Evolutionary conservation across 2,888 invertebrate genomes (phyloP), one percentile per base, ranked within the genome.

Genomic region (Macrosoma leucophasiata): DNA sequence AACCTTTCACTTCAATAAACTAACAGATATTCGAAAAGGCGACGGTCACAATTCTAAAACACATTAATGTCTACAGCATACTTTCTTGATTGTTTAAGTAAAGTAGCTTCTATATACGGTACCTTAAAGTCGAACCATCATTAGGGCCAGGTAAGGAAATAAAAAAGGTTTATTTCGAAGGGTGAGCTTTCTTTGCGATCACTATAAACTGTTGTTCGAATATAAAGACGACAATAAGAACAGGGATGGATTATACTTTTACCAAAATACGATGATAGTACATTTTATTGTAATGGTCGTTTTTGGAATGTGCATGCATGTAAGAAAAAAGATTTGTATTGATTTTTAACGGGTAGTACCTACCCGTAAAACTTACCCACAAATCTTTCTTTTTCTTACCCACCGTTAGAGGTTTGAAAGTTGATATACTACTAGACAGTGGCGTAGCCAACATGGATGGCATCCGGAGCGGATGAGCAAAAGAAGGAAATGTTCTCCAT

Each of bases 121-220:
- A 1, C 0, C 0, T 39, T 69, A 75, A 54, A 55, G 63, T 54
- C 43, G 34, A 55, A 36, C 39, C 29, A 21, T 13, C 21, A 23
- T 13, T 22, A n/a, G 17, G 12, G 20, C 25, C 6, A 13, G 21
- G 10, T 26, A 36, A 32, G 18, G 54, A 47, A 48, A 48, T 52
- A 62, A 69, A 69, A 69, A 68, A 66, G 48, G 55, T 65, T 62
- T 67, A 58, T 68, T 70, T 64, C 58, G 64, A 59, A 72, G 75
- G 79, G 77, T 65, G 62, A 60, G 70, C 72, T 78, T 81, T 77
- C 78, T 78, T 82, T 46, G 62, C 71, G 69, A 63, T 65, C 68
- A 63, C 63, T 67, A n/a, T n/a, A n/a, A n/a, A 62, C 62, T 72
- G 67, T 78, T 74, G 72, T 74, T 71, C 64, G 62, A 49, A 70